A percentile compares a stretch with the other conserved stretches of the same genome.
Conservation (phyloP, 2,888 invertebrate species). For the Lasioglossum figueresi region DNA sequence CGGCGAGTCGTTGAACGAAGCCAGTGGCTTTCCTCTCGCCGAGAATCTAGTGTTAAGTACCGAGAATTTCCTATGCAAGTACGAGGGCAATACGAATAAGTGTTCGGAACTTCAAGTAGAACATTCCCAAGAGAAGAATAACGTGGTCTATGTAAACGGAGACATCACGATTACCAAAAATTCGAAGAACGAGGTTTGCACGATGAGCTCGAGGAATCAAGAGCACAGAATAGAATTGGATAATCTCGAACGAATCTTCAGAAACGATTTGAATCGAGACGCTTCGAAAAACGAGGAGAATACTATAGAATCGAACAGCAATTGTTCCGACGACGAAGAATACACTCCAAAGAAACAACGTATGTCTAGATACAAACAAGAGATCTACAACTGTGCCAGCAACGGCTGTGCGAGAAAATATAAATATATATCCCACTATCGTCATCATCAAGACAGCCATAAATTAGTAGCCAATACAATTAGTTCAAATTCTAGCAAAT, state of each 20-base stretch:
- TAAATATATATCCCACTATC: conserved; percentile 82
- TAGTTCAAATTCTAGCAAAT: conserved; percentile 74
- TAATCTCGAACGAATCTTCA: conserved; percentile 79
- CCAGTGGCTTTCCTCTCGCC: conserved; percentile 73
- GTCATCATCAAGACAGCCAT: conserved; percentile 83
- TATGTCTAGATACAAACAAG: conserved; percentile 82
- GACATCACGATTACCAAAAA: conserved; percentile 80
- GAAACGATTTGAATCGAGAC: conserved; percentile 76
- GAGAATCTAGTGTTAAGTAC: conserved; percentile 77
- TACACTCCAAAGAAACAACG: conserved; percentile 83
- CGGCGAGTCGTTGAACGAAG: conserved; percentile 68
- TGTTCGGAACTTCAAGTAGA: conserved; percentile 65
- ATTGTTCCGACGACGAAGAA: conserved; percentile 81
- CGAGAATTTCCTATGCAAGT: conserved; percentile 77
- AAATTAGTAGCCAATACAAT: conserved; percentile 75
- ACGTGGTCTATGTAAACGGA: conserved; percentile 77
- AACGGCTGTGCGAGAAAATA: conserved; percentile 82
- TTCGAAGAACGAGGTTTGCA: conserved; percentile 69
- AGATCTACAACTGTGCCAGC: conserved; percentile 81
- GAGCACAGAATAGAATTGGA: conserved; percentile 80
- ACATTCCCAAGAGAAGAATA: conserved; percentile 72
- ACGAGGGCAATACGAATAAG: conserved; percentile 60
- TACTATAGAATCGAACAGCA: conserved; percentile 72
- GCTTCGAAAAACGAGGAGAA: conserved; percentile 73
- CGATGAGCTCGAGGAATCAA: conserved; percentile 68